These are phyloP conservation scores for Ascaphus truei DNA, from an alignment of 2,113 vertebrate genomes.

Conservation along the genomic window DNA sequence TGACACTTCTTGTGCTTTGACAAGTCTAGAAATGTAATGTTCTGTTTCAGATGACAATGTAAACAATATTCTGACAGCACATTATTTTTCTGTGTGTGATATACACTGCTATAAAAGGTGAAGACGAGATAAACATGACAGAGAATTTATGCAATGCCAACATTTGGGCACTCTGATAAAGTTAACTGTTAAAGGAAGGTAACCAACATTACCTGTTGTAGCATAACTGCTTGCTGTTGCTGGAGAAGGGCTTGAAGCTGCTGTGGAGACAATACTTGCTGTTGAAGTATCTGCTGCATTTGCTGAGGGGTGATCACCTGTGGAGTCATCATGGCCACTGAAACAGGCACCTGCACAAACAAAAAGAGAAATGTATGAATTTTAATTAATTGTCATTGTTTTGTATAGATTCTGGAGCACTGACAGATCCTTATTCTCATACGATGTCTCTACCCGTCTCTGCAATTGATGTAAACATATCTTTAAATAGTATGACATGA, in stretches of 20 bases:
- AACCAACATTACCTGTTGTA: slow-evolving; percentile 90
- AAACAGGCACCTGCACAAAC: slow-evolving; percentile 86
- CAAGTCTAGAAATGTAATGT: slow-evolving; percentile 52
- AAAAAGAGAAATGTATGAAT: slow-evolving; percentile 37
- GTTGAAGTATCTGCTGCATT: slow-evolving; percentile 98
- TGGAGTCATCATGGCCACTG: slow-evolving; percentile 99
- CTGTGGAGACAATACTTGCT: slow-evolving; percentile 96
- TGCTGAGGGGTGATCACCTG: slow-evolving; percentile 98
- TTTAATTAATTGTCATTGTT: slow-evolving; percentile 13
- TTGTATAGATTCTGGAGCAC: slow-evolving; percentile 34
- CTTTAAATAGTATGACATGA: too few species aligned
- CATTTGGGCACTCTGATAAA: slow-evolving; percentile 7
- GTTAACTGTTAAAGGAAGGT: slow-evolving; percentile 66
- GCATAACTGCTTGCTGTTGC: slow-evolving; percentile 97
- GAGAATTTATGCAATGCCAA: slow-evolving; percentile 29
- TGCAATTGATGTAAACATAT: background rate
- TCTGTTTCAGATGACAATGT: slow-evolving; percentile 48
- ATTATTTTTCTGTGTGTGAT: slow-evolving; percentile 31
- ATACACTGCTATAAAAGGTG: slow-evolving; percentile 37
- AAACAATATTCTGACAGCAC: slow-evolving; percentile 38
- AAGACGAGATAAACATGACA: slow-evolving; percentile 36
- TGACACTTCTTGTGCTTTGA: slow-evolving; percentile 52
- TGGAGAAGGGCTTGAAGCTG: slow-evolving; percentile 97
- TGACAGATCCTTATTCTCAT: slow-evolving; percentile 33
- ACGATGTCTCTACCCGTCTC: background rate